Conservation (phyloP, 2,888 invertebrate species). For the Xestoiulus laeticollis region DNA sequence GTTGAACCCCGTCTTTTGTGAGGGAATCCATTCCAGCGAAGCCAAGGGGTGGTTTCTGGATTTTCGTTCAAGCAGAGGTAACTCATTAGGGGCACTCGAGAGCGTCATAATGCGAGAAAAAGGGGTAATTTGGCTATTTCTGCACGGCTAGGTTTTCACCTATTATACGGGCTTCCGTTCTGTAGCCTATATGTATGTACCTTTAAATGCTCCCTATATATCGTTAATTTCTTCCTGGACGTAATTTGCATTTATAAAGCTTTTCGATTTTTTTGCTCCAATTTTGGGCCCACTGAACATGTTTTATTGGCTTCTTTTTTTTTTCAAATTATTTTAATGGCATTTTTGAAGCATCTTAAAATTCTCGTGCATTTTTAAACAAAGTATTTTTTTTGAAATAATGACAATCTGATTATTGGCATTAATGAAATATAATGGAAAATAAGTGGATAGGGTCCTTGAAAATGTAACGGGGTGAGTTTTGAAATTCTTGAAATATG, state of each 20-base stretch:
- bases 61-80: neutral
- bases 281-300: neutral
- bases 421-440: too few relatives aligned
- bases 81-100: neutral
- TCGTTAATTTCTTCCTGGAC: neutral
- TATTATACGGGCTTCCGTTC: neutral
- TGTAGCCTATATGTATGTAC: neutral
- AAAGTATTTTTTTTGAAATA: too few relatives aligned
- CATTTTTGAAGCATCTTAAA: too few relatives aligned
- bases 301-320: neutral
- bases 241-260: too few relatives aligned
- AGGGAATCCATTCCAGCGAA: neutral
- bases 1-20: constrained; percentile 1
- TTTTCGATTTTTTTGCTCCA: neutral
- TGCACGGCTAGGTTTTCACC: neutral
- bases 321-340: too few relatives aligned
- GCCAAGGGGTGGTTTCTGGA: neutral
- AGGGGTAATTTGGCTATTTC: neutral
- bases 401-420: too few relatives aligned
- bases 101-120: neutral
- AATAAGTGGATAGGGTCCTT: too few relatives aligned
- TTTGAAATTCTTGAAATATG: too few relatives aligned
- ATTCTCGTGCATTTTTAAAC: too few relatives aligned
- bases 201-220: neutral
- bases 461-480: too few relatives aligned